Evolutionary conservation across 2,113 vertebrate species (phyloP).

Genomic region (Columba janthina): DNA sequence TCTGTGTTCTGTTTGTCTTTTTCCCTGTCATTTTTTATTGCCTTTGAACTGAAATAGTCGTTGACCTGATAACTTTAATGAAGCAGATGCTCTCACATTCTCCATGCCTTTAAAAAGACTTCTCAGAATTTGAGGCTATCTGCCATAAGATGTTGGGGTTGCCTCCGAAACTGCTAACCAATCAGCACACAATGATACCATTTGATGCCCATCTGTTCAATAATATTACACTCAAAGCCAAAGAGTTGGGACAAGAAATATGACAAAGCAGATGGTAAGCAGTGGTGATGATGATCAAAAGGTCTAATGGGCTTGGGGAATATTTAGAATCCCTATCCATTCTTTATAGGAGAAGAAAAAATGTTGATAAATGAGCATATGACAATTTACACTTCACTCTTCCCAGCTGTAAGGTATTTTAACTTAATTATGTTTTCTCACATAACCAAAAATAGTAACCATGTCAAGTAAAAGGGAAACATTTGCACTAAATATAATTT

Average conservation of each 20-base stretch:
- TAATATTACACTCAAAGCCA: not conserved
- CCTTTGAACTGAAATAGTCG: not conserved
- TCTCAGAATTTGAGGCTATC: not conserved
- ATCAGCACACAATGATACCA: not conserved
- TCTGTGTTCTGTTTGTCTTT: not conserved
- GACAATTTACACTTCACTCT: not conserved
- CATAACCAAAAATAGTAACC: not conserved
- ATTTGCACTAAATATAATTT: not conserved
- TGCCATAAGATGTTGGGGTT: not conserved
- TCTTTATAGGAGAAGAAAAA: not conserved
- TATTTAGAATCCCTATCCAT: not conserved
- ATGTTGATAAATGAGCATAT: not conserved
- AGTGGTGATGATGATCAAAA: not conserved
- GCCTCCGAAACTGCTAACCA: not conserved
- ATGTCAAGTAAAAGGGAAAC: not conserved
- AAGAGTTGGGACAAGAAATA: slow-evolving; percentile 4
- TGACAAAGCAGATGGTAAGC: slow-evolving; percentile 10
- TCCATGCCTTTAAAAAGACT: not conserved
- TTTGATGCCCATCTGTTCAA: slow-evolving; percentile 3
- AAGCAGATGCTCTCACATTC: not conserved
- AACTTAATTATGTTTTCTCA: not conserved
- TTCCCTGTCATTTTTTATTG: not conserved
- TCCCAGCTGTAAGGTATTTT: not conserved
- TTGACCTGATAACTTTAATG: not conserved
- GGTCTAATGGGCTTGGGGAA: not conserved